These are phyloP conservation scores for Chaetodon trifascialis DNA, from an alignment of 2,113 vertebrate species.

Conservation along the genomic window DNA sequence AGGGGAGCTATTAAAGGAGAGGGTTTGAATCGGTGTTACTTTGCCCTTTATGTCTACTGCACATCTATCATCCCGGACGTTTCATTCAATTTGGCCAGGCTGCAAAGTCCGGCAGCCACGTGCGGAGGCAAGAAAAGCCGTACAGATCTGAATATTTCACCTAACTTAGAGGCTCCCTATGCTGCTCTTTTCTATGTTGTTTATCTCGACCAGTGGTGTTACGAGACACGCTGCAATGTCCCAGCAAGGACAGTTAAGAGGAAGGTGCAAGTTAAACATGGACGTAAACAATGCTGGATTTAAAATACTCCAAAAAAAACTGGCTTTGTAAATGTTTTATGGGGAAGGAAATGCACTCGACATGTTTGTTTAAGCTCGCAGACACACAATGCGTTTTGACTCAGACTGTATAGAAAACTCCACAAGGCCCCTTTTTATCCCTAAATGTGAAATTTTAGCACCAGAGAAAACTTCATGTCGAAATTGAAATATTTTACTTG, in stretches of 20 bases:
- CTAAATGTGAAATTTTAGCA: background rate
- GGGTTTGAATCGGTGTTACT: background rate
- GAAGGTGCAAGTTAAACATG: background rate
- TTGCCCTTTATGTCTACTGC: background rate
- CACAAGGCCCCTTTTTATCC: background rate
- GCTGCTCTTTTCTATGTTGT: background rate
- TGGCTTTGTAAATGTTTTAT: background rate
- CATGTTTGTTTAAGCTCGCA: background rate
- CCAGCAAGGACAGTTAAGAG: background rate
- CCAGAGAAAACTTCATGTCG: background rate
- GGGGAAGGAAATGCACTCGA: background rate
- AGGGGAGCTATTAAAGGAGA: background rate
- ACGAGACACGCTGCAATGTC: background rate
- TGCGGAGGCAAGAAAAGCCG: too few relatives aligned
- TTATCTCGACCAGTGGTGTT: too few relatives aligned
- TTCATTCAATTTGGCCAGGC: background rate
- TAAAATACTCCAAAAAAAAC: background rate
- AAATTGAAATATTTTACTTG: background rate
- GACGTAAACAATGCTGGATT: background rate
- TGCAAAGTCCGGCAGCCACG: too few relatives aligned
- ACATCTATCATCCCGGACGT: constrained; percentile 4
- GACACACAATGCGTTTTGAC: background rate
- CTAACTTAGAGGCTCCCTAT: background rate
- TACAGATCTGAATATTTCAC: too few relatives aligned
- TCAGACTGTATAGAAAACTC: background rate